These are phyloP conservation scores for Semnopithecus entellus DNA, from an alignment of 2,113 vertebrate species.

Conservation along the genomic window DNA sequence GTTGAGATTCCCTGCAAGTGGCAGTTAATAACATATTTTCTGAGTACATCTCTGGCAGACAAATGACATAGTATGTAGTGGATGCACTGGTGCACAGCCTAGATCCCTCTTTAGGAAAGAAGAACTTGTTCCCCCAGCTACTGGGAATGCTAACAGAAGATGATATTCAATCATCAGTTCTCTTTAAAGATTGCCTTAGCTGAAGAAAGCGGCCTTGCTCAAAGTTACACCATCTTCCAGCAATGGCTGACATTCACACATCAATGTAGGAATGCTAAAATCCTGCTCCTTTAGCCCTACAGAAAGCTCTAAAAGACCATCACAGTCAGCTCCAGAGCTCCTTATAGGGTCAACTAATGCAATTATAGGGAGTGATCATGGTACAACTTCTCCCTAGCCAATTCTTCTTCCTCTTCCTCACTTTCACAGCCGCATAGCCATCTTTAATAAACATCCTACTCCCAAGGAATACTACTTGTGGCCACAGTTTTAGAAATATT, in stretches of 20 bases:
- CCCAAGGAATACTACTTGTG: background rate
- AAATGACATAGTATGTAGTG: background rate
- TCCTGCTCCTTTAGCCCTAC: background rate
- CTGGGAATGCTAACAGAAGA: background rate
- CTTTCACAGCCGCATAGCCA: background rate
- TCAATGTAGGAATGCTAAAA: background rate
- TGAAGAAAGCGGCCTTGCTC: background rate
- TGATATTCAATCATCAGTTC: background rate
- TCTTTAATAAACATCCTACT: background rate
- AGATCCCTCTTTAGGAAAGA: background rate
- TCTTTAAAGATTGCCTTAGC: background rate
- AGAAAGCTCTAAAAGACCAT: background rate
- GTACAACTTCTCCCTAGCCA: background rate
- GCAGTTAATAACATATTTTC: background rate
- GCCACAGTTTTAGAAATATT: background rate
- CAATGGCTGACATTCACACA: background rate
- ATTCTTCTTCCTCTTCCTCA: background rate
- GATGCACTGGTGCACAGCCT: background rate
- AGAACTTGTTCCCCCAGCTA: background rate
- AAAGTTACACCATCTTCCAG: background rate
- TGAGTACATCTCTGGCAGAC: background rate
- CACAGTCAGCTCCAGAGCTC: too few relatives aligned
- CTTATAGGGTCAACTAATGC: background rate
- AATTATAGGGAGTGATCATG: accelerated
- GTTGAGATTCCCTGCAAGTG: background rate